Evolutionary conservation across 2,888 invertebrate genomes (phyloP).

Genomic region (Phyllotreta cruciferae): DNA sequence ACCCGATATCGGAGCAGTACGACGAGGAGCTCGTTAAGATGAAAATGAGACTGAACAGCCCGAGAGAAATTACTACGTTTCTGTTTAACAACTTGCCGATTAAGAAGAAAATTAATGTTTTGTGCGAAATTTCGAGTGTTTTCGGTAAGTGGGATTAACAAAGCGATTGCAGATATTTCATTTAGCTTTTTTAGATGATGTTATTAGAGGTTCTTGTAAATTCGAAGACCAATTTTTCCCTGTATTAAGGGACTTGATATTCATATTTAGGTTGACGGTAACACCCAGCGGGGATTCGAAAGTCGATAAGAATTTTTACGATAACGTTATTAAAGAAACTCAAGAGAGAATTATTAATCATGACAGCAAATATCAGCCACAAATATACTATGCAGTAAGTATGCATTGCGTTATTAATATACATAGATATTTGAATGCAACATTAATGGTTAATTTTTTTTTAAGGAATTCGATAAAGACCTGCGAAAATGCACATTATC

Average conservation of each 20-base stretch:
- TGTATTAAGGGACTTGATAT: constrained; percentile 39
- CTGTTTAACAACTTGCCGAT: constrained; percentile 41
- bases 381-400: constrained; percentile 40
- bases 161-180: not conserved
- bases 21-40: constrained; percentile 32
- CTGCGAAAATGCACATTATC: constrained; percentile 41
- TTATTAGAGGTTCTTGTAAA: constrained; percentile 42
- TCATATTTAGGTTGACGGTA: constrained; percentile 41
- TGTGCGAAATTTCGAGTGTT: constrained; percentile 41
- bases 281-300: constrained; percentile 33
- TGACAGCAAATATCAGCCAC: constrained; percentile 34
- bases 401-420: not conserved
- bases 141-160: constrained; percentile 44
- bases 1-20: constrained; percentile 34
- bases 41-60: constrained; percentile 31
- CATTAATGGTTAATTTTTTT: constrained; percentile 23
- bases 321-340: constrained; percentile 36
- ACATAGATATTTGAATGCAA: not conserved
- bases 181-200: constrained; percentile 33
- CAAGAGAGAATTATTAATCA: constrained; percentile 41
- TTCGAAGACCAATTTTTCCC: constrained; percentile 42
- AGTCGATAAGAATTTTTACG: constrained; percentile 39
- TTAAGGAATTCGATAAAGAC: constrained; percentile 43
- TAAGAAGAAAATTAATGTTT: constrained; percentile 43
- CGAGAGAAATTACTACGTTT: constrained; percentile 36